Percentiles rank a stretch among this genome's conserved stretches.
Conservation (phyloP, 2,113 vertebrate species). For the Tor tambroides region DNA sequence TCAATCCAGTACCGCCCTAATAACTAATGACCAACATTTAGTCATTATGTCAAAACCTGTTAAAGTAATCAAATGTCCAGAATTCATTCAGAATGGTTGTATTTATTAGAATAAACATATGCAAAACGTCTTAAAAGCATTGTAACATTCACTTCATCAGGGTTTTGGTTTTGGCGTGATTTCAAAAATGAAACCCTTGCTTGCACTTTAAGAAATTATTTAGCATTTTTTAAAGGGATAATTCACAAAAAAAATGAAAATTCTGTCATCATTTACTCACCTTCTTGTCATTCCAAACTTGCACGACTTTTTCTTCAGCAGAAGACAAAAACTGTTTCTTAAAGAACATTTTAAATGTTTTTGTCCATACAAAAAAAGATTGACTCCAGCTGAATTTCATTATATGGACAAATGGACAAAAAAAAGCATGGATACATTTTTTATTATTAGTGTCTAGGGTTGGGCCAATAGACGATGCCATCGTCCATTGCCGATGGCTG, state of each 20-base stretch:
- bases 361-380: background rate
- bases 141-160: background rate
- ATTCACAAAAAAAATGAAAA: background rate
- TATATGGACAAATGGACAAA: background rate
- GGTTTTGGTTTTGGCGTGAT: background rate
- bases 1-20: background rate
- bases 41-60: background rate
- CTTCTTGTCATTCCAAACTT: background rate
- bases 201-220: background rate
- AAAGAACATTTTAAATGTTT: background rate
- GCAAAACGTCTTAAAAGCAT: background rate
- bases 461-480: too few species aligned
- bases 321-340: background rate
- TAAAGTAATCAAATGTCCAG: background rate
- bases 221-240: too few species aligned
- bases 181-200: background rate
- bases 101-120: background rate
- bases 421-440: background rate
- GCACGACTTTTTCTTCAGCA: background rate
- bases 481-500: too few species aligned
- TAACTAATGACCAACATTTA: conserved; percentile 19
- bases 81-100: background rate
- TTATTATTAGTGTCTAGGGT: too few species aligned
- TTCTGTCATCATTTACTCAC: background rate
- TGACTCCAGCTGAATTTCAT: background rate